These are phyloP conservation scores for Aethina tumida DNA, from an alignment of 1,140 invertebrate genomes.

Conservation along the genomic window DNA sequence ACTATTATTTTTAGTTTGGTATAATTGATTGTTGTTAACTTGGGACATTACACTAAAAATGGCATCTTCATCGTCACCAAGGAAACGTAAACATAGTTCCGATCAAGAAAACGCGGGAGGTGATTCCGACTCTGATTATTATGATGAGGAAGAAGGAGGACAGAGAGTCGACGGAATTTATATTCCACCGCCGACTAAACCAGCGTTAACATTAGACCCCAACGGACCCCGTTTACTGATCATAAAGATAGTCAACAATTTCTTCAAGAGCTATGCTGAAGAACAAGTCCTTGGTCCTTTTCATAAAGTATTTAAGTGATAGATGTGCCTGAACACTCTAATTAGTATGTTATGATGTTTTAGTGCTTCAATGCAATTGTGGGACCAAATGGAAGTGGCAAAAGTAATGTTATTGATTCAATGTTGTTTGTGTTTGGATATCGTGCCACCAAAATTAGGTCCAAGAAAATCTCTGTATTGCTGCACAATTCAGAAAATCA, in stretches of 20 bases:
- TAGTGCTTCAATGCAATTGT: slow-evolving; percentile 94
- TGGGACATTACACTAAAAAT: too few species aligned
- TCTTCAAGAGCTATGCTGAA: slow-evolving; percentile 97
- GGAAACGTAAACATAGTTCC: too few species aligned
- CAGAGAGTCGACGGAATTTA: slow-evolving; percentile 69
- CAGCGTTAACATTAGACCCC: slow-evolving; percentile 56
- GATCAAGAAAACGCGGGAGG: too few species aligned
- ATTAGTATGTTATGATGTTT: slow-evolving; percentile 24
- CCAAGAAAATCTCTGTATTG: slow-evolving; percentile 88
- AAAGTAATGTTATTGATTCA: slow-evolving; percentile 98
- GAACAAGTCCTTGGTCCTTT: slow-evolving; percentile 70
- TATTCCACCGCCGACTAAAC: slow-evolving; percentile 73
- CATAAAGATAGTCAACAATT: slow-evolving; percentile 80
- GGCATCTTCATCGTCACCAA: too few species aligned
- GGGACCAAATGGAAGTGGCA: slow-evolving; percentile 99
- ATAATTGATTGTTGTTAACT: too few species aligned
- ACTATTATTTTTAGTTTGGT: too few species aligned
- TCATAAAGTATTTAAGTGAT: slow-evolving; percentile 55
- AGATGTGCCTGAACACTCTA: neutral
- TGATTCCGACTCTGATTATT: too few species aligned
- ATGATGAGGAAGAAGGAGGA: slow-evolving; percentile 58
- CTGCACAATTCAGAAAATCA: slow-evolving; percentile 89
- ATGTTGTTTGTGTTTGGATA: slow-evolving; percentile 99
- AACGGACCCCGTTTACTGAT: slow-evolving; percentile 79
- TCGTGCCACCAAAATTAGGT: slow-evolving; percentile 88